phyloP scores from a whole-genome alignment of 2,888 invertebrate species.

The Anoplius nigerrimus region DNA sequence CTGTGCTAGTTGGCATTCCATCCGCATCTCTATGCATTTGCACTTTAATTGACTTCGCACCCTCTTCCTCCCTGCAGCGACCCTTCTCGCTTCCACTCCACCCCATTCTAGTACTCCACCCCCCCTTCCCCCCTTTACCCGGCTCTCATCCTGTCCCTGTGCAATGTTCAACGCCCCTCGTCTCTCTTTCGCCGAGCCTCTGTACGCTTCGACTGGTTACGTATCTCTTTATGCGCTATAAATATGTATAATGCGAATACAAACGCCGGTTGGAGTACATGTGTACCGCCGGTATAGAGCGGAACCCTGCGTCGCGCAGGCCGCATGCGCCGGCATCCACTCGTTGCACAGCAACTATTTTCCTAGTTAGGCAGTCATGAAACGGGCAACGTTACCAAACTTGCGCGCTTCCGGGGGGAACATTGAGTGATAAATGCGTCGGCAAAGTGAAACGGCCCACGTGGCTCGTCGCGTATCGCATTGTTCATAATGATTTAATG shows the following conservation, averaged over 20 bases:
- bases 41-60: constrained; percentile 71
- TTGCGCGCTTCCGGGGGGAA: constrained; percentile 34
- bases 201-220: constrained; percentile 16
- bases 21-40: constrained; percentile 71
- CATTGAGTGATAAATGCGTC: constrained; percentile 46
- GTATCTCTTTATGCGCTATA: constrained; percentile 35
- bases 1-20: constrained; percentile 66
- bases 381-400: constrained; percentile 44
- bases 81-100: constrained; percentile 5
- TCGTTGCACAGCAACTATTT: constrained; percentile 41
- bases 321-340: constrained; percentile 13
- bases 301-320: neutral
- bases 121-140: constrained; percentile 13
- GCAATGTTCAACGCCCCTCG: neutral
- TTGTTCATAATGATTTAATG: constrained; percentile 45
- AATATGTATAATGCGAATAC: constrained; percentile 57
- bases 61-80: constrained; percentile 26
- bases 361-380: constrained; percentile 46
- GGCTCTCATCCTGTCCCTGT: constrained; percentile 5
- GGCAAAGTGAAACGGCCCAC: constrained; percentile 42
- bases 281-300: constrained; percentile 5
- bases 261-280: constrained; percentile 12
- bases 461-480: constrained; percentile 18
- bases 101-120: constrained; percentile 26
- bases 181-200: constrained; percentile 34